Percentiles rank a stretch among this genome's conserved stretches.
phyloP scores from a whole-genome alignment of 2,888 invertebrate genomes.

The Leucophenga maculata region DNA sequence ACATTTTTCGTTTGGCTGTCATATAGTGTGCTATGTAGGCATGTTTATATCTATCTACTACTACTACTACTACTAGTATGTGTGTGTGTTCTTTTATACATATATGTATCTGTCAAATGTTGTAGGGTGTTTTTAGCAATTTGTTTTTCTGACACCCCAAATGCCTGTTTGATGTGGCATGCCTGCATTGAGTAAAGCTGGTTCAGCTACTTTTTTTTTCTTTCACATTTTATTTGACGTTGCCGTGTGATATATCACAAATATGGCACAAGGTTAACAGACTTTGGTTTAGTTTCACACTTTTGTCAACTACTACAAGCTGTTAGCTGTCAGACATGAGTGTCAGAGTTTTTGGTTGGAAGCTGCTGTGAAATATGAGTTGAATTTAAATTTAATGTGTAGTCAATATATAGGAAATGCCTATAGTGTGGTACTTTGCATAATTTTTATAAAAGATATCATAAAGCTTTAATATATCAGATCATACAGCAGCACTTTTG shows the following conservation, averaged over 20 bases:
- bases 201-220: conserved; percentile 19
- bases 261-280: conserved; percentile 12
- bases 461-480: too few species aligned
- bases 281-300: conserved; percentile 24
- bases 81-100: background rate
- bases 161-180: conserved; percentile 11
- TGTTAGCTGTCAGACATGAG: conserved; percentile 51
- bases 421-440: too few species aligned
- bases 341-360: conserved; percentile 45
- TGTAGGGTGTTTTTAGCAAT: conserved; percentile 57
- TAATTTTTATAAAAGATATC: too few species aligned
- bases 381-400: conserved; percentile 53
- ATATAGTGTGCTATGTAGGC: conserved; percentile 12
- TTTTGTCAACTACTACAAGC: conserved; percentile 47
- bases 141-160: conserved; percentile 58
- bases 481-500: too few species aligned
- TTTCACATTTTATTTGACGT: conserved; percentile 36
- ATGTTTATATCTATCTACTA: conserved; percentile 18
- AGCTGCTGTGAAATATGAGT: conserved; percentile 50
- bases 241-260: conserved; percentile 23
- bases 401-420: background rate
- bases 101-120: conserved; percentile 8
- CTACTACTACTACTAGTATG: background rate
- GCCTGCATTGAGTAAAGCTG: conserved; percentile 35
- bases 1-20: conserved; percentile 34